Evolutionary conservation across 2,113 vertebrate species (phyloP).

Genomic region (Callocephalon fimbriatum): DNA sequence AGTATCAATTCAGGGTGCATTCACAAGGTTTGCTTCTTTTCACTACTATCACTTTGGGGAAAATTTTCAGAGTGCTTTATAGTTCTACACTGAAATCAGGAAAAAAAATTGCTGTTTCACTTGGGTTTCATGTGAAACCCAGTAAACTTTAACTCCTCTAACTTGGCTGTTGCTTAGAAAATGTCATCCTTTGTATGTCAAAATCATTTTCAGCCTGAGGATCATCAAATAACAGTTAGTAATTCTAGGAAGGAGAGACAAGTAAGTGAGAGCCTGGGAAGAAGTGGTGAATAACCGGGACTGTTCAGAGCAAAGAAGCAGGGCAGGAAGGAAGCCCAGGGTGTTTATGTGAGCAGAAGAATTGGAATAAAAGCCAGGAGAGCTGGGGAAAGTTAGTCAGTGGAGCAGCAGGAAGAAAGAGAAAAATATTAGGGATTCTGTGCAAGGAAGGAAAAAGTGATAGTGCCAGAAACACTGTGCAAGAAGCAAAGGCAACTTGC

Average conservation of each 20-base stretch:
- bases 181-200: not conserved
- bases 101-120: not conserved
- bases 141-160: not conserved
- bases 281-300: not conserved
- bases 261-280: constrained; percentile 56
- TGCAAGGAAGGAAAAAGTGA: not conserved
- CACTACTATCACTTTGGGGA: not conserved
- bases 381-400: not conserved
- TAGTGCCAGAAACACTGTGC: not conserved
- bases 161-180: not conserved
- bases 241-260: not conserved
- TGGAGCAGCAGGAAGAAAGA: not conserved
- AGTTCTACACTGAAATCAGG: not conserved
- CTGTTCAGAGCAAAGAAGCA: not conserved
- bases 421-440: not conserved
- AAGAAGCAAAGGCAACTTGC: not conserved
- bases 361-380: constrained; percentile 24
- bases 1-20: not conserved
- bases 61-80: not conserved
- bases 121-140: not conserved
- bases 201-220: constrained; percentile 12
- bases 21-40: not conserved
- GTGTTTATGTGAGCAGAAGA: constrained; percentile 62
- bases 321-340: constrained; percentile 43
- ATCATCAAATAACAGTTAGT: not conserved